phyloP scores from a whole-genome alignment of 2,113 vertebrate genomes.

The Glareola pratincola region DNA sequence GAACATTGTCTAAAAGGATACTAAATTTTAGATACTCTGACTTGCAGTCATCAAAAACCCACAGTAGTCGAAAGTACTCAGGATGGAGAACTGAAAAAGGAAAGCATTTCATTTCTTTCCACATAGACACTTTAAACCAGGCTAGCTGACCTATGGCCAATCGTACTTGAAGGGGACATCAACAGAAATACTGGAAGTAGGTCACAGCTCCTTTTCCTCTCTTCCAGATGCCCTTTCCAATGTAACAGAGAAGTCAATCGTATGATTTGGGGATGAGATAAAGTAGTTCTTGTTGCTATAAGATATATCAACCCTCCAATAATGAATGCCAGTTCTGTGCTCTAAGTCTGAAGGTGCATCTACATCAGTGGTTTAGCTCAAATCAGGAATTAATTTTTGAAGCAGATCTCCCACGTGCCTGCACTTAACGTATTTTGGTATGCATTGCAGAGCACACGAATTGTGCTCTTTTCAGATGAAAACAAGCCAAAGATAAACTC shows the following conservation, averaged over 20 bases:
- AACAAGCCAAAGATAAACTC: neutral
- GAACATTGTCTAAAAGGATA: neutral
- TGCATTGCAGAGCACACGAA: neutral
- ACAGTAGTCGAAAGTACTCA: neutral
- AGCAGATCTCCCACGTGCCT: neutral
- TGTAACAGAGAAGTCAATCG: neutral
- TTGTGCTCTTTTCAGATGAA: neutral
- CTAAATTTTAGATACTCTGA: neutral
- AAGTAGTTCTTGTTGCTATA: neutral
- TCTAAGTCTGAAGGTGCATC: neutral
- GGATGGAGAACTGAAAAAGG: neutral
- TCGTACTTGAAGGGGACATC: neutral
- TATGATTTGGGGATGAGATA: neutral
- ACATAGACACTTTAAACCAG: neutral
- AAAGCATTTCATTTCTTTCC: neutral
- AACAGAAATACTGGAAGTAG: neutral
- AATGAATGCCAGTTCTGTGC: neutral
- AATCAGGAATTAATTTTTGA: neutral
- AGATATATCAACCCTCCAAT: neutral
- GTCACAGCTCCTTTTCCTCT: neutral
- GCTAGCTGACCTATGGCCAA: neutral
- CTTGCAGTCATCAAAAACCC: neutral
- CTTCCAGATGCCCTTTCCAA: neutral
- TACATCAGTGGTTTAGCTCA: neutral
- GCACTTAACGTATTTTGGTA: neutral